Evolutionary conservation across 2,888 invertebrate species (phyloP), one percentile per base, ranked within the genome.

Genomic region (Colletes collaris): DNA sequence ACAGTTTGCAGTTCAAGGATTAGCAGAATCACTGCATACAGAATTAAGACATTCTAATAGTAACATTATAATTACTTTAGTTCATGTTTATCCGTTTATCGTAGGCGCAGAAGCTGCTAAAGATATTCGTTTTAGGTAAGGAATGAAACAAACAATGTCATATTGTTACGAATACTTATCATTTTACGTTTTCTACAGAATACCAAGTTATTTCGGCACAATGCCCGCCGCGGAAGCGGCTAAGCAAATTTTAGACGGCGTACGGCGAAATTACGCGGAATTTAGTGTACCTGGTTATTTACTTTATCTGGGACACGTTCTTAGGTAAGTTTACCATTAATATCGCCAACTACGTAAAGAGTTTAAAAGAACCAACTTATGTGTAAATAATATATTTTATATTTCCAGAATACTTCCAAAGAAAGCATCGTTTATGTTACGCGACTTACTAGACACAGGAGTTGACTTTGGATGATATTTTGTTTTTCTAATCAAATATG

Each of bases 201-300:
- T 96, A 89, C 95, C 95, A 5, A 95, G 95, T 87, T 95, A 95
- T 88, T 95, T 95, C 85, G 95, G 96, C 10, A 95, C 95, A 10
- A 94, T 95, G 86, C 94, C 95, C 46, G 94, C 95, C 0, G 88
- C 91, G 2, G 93, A 94, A 58, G 96, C 95, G 7, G 96, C 96
- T 0, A 90, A 89, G 59, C 93, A 93, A 66, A 95, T 96, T 65
- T 91, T 96, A 19, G 94, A 95, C 56, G 95, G 95, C 40, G 95
- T 96, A 3, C 93, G 95, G 10, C 93, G 95, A 58, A 95, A 96
- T 90, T 94, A 95, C 84, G 94, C 94, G 5, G 95, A 95, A 88
- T 94, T 95, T 37, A 95, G 95, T 53, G 94, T 96, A 10, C 96
- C 96, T 0, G 94, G 94, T 81, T 94, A 95, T 88, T 89, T 95